phyloP scores from a whole-genome alignment of 2,113 vertebrate species.

The Corydoras sp. region DNA sequence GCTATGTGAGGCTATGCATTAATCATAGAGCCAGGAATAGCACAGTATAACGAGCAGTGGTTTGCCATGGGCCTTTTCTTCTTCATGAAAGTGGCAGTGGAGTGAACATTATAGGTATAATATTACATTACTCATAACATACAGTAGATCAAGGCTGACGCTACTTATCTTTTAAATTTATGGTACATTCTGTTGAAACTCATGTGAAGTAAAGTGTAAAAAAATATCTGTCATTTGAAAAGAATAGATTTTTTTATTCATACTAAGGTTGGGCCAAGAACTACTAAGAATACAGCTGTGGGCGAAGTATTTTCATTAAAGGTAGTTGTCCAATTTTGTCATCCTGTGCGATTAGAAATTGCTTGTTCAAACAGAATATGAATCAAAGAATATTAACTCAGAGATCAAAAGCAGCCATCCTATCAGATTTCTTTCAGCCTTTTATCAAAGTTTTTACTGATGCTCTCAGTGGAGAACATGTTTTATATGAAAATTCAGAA shows the following conservation, averaged over 20 bases:
- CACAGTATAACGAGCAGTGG: slow-evolving; percentile 20
- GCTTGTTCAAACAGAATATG: slow-evolving; percentile 8
- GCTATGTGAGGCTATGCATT: slow-evolving; percentile 21
- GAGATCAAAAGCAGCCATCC: slow-evolving; percentile 15
- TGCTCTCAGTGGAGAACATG: slow-evolving; percentile 10
- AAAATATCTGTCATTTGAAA: no score
- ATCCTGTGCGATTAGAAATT: neutral
- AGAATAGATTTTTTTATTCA: no score
- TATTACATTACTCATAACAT: neutral
- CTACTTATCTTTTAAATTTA: neutral
- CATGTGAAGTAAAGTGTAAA: neutral
- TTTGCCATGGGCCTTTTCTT: slow-evolving; percentile 20
- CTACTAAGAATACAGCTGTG: neutral
- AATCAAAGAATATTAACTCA: neutral
- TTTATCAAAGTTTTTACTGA: neutral
- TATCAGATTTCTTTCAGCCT: neutral
- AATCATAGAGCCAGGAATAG: slow-evolving; percentile 17
- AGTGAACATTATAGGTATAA: neutral
- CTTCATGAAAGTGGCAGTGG: neutral
- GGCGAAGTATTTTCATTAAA: neutral
- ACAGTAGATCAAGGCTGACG: neutral
- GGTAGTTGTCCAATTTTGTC: slow-evolving; percentile 7
- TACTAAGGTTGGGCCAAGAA: neutral
- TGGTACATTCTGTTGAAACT: neutral
- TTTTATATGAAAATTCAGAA: slow-evolving; percentile 26